Evolutionary conservation across 2,888 invertebrate species (phyloP).

Genomic region (Uloborus plumipes): DNA sequence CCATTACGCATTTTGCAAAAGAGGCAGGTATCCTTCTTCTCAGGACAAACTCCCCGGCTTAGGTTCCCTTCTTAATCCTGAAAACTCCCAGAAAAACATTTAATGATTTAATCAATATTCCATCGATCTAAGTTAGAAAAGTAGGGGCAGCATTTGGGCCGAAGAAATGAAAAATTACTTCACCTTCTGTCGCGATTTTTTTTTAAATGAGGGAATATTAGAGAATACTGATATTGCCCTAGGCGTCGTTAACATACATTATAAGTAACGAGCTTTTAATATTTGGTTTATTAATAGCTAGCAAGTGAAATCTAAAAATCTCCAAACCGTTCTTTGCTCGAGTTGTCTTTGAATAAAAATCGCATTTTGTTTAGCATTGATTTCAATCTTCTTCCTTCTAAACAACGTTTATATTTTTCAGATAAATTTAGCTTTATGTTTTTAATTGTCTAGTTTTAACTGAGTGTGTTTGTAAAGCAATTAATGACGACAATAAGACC

Average conservation of each 20-base stretch:
- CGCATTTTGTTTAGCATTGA: too few relatives aligned
- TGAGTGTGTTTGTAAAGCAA: too few relatives aligned
- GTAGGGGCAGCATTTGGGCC: slow-evolving; percentile 57
- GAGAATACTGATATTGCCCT: slow-evolving; percentile 57
- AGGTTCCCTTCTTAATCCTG: slow-evolving; percentile 48
- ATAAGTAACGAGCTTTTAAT: slow-evolving; percentile 63
- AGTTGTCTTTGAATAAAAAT: too few relatives aligned
- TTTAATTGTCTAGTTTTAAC: too few relatives aligned
- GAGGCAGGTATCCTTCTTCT: slow-evolving; percentile 4
- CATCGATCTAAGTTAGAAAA: slow-evolving; percentile 53
- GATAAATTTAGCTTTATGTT: too few relatives aligned
- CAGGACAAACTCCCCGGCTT: slow-evolving; percentile 21
- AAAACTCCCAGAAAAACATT: slow-evolving; percentile 61
- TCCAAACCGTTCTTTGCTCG: too few relatives aligned
- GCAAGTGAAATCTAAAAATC: too few relatives aligned
- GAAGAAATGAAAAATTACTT: slow-evolving; percentile 57
- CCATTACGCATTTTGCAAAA: too few relatives aligned
- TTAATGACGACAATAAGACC: too few relatives aligned
- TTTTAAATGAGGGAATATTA: slow-evolving; percentile 32
- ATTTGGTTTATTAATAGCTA: slow-evolving; percentile 45
- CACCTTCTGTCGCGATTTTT: slow-evolving; percentile 32
- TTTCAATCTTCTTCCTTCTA: too few relatives aligned
- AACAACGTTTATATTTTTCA: too few relatives aligned
- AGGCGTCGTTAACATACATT: slow-evolving; percentile 61
- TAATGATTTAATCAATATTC: slow-evolving; percentile 65